These are phyloP conservation scores for Mesembrinibis cayennensis DNA, from an alignment of 2,113 vertebrate genomes.

Conservation along the genomic window DNA sequence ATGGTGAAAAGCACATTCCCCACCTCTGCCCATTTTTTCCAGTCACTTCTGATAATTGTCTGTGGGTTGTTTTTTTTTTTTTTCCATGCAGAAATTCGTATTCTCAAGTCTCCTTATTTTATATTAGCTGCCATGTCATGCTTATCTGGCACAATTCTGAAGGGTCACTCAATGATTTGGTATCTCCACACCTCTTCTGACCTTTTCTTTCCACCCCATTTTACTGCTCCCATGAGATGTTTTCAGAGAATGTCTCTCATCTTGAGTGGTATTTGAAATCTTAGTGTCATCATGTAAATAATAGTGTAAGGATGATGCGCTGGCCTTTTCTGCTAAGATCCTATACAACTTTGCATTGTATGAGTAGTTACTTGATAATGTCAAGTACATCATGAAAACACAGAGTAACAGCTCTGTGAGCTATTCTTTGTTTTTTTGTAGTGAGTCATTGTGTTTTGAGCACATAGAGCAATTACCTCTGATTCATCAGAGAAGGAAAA, in stretches of 20 bases:
- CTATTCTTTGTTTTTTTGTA: neutral
- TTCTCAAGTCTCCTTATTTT: neutral
- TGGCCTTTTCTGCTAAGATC: neutral
- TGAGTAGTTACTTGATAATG: neutral
- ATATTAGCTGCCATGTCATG: neutral
- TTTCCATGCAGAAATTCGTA: rapidly evolving
- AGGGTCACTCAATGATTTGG: rapidly evolving
- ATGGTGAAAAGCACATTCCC: neutral
- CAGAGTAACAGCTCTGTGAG: neutral
- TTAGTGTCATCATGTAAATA: neutral
- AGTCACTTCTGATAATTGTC: neutral
- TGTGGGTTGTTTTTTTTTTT: neutral
- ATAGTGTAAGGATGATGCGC: rapidly evolving
- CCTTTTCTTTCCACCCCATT: neutral
- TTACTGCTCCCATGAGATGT: neutral
- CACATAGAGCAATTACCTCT: neutral
- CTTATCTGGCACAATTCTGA: neutral
- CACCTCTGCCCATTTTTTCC: neutral
- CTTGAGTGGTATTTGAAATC: neutral
- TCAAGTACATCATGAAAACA: neutral
- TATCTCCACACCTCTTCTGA: neutral
- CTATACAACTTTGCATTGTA: rapidly evolving
- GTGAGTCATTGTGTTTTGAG: neutral
- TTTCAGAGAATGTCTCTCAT: neutral
- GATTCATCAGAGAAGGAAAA: neutral